These are phyloP conservation scores for Heliconius melpomene DNA, from an alignment of 1,140 invertebrate species.

Conservation along the genomic window DNA sequence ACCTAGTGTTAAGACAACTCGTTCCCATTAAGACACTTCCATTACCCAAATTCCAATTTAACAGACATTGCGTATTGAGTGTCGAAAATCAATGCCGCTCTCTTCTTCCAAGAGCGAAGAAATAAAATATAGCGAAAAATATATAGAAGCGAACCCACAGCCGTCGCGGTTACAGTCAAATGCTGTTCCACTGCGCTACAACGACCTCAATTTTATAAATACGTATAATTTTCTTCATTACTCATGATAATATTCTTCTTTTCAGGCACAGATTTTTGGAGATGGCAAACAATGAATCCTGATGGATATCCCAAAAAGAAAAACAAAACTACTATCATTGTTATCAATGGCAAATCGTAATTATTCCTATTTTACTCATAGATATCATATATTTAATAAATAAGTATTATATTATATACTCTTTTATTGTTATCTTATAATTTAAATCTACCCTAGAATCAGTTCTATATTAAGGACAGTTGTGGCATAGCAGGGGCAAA, in stretches of 20 bases:
- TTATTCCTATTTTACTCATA: constrained; percentile 35
- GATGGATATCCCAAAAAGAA: constrained; percentile 85
- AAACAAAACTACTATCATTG: constrained; percentile 63
- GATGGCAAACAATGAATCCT: constrained; percentile 93
- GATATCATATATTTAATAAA: constrained; percentile 44
- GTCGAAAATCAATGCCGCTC: too few relatives aligned
- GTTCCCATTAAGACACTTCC: too few relatives aligned
- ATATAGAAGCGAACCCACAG: too few relatives aligned
- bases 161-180: too few relatives aligned
- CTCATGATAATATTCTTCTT: constrained; percentile 34
- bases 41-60: too few relatives aligned
- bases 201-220: neutral
- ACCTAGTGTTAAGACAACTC: too few relatives aligned
- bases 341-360: constrained; percentile 61
- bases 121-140: too few relatives aligned
- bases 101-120: too few relatives aligned
- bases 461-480: too few relatives aligned
- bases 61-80: too few relatives aligned
- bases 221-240: neutral
- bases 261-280: constrained; percentile 92
- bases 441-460: too few relatives aligned
- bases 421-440: constrained; percentile 4
- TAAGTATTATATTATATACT: constrained; percentile 45
- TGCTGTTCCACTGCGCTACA: neutral
- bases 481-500: too few relatives aligned